These are phyloP conservation scores for Synanthedon formicaeformis DNA, from an alignment of 2,888 invertebrate species.

Conservation along the genomic window DNA sequence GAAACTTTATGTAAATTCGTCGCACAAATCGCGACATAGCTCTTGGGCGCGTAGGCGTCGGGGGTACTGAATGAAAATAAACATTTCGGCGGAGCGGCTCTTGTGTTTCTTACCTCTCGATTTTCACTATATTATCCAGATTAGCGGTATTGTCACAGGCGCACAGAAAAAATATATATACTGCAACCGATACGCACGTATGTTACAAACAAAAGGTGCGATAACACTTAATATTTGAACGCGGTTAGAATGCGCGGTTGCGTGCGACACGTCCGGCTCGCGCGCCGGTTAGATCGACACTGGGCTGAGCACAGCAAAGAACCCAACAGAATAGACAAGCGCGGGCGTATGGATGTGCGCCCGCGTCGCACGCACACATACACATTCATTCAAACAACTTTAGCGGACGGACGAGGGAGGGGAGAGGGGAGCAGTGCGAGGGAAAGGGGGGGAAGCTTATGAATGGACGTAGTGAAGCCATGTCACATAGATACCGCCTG, in stretches of 20 bases:
- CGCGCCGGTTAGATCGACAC: constrained; percentile 46
- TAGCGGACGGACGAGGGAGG: constrained; percentile 3
- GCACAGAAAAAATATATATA: constrained; percentile 33
- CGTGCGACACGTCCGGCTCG: constrained; percentile 21
- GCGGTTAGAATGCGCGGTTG: constrained; percentile 24
- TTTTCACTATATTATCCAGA: constrained; percentile 64
- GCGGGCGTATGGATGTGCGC: constrained; percentile 41
- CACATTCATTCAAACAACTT: constrained; percentile 45
- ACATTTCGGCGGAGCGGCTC: constrained; percentile 22
- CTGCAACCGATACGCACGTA: constrained; percentile 13
- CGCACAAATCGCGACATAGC: constrained; percentile 65
- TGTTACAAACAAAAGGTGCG: constrained; percentile 48
- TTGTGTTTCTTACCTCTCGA: constrained; percentile 52
- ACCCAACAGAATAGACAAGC: constrained; percentile 4
- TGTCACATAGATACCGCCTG: constrained; percentile 53
- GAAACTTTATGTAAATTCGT: constrained; percentile 66
- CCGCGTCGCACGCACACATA: constrained; percentile 48
- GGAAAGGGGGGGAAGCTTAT: constrained; percentile 45
- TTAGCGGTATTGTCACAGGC: constrained; percentile 48
- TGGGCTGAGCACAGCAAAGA: constrained; percentile 14
- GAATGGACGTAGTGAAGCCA: constrained; percentile 66
- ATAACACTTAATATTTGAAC: constrained; percentile 37
- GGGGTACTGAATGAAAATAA: constrained; percentile 61
- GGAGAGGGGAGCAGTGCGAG: constrained; percentile 15
- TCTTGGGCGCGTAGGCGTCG: constrained; percentile 53